Percentiles rank a stretch among this genome's conserved stretches.
phyloP scores from a whole-genome alignment of 1,140 invertebrate genomes.

The Achatina immaculata region DNA sequence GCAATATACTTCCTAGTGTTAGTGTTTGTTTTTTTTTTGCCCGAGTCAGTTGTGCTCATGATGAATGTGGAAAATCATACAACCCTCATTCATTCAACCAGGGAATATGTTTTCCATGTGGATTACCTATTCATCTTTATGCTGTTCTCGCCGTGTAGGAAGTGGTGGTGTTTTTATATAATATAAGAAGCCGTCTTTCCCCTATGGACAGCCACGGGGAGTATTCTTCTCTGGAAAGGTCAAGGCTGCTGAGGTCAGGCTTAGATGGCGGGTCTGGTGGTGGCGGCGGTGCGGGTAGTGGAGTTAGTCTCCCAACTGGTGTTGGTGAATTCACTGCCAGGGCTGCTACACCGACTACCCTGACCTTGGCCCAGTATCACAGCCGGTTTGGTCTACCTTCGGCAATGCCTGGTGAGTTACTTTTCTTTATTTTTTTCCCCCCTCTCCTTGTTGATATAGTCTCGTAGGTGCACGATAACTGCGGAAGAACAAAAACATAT shows the following conservation, averaged over 20 bases:
- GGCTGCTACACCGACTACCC: slow-evolving; percentile 20
- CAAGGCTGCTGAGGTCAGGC: slow-evolving; percentile 16
- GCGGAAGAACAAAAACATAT: too few species aligned
- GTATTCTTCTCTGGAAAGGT: slow-evolving; percentile 13
- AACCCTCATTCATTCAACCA: background rate
- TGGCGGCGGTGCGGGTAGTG: background rate
- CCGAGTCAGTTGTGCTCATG: background rate
- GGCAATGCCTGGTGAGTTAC: slow-evolving; percentile 25
- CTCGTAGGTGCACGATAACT: too few species aligned
- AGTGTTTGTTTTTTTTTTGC: background rate
- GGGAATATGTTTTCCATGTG: background rate
- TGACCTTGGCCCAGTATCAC: slow-evolving; percentile 20
- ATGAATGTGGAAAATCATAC: background rate
- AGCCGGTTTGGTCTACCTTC: slow-evolving; percentile 19
- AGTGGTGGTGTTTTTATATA: background rate
- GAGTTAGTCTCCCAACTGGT: background rate
- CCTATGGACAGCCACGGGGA: slow-evolving; percentile 34
- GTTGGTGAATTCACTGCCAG: slow-evolving; percentile 5
- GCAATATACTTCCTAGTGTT: too few species aligned
- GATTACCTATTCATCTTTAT: background rate
- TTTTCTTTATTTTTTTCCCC: background rate
- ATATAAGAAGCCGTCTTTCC: background rate
- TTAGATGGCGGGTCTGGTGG: background rate
- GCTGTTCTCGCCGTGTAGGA: background rate
- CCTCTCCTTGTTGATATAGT: too few species aligned